Evolutionary conservation across 2,113 vertebrate species (phyloP), one percentile per base, ranked within the genome.

Genomic region (Nerophis ophidion): DNA sequence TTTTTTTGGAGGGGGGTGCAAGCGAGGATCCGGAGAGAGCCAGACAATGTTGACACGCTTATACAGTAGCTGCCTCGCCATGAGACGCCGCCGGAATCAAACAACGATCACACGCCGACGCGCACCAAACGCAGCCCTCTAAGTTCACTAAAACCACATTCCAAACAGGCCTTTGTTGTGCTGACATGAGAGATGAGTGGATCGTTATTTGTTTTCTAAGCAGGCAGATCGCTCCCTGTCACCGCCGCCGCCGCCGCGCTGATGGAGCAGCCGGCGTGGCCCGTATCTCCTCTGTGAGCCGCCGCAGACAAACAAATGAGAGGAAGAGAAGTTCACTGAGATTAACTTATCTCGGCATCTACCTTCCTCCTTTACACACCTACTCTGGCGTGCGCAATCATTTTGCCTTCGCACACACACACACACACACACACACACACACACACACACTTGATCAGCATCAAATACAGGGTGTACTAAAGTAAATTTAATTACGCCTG

Each of bases 401-500:
- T 72, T 69, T 26, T 26, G 64, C 75, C 63, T 70, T 73, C 72
- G 64, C 63, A 75, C 79, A 76, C 71, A 75, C 52, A 64, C 12
- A 74, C 69, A 71, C 72, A 69, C 47, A 52, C 66, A 9, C 68
- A 56, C 61, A 59, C 66, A 64, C n/a, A 57, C 46, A 52, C 7
- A 56, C 16, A 59, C 80, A 68, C 78, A 71, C 76, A 77, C 83
- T 83, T 83, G 82, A 88, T 88, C 86, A 84, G 81, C 85, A 87
- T 90, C 87, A 87, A 89, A 85, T 88, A 81, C 84, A 86, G 84
- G 81, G 78, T 79, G 81, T 78, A 78, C 82, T 87, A 89, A 86
- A 89, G 89, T 90, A 90, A 91, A 91, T 90, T 87, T 90, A 91
- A 91, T 91, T 91, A 89, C 68, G 86, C 81, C 78, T 87, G 86